Evolutionary conservation across 2,888 invertebrate species (phyloP).

Genomic region (Dyspetes luteomarginatus): DNA sequence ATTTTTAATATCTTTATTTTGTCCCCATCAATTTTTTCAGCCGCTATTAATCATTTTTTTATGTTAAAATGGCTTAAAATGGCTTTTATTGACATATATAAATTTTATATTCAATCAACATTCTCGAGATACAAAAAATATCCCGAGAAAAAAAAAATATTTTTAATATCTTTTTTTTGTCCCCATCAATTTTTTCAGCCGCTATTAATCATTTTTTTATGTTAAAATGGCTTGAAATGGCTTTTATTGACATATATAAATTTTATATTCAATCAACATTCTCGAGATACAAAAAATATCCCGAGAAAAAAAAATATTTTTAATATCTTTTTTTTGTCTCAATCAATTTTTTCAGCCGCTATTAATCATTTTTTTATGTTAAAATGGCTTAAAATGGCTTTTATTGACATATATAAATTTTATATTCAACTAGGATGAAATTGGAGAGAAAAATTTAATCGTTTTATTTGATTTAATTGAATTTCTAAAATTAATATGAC

Average conservation of each 20-base stretch:
- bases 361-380: background rate
- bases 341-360: background rate
- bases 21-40: constrained; percentile 12
- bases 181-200: constrained; percentile 8
- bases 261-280: background rate
- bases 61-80: no score
- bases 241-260: constrained; percentile 8
- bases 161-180: constrained; percentile 9
- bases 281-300: constrained; percentile 44
- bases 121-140: constrained; percentile 44
- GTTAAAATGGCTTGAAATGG: no score
- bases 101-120: constrained; percentile 1
- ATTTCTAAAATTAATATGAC: no score
- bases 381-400: no score
- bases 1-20: constrained; percentile 6
- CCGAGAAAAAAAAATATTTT: constrained; percentile 16
- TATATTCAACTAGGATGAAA: background rate
- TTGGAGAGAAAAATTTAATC: no score
- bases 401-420: constrained; percentile 11
- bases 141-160: constrained; percentile 11
- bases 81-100: constrained; percentile 8
- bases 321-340: constrained; percentile 1
- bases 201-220: background rate
- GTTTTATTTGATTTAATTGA: no score
- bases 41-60: background rate